Evolutionary conservation across 2,888 invertebrate genomes (phyloP), one percentile per base, ranked within the genome.

Genomic region (Trissonchulus sp.): DNA sequence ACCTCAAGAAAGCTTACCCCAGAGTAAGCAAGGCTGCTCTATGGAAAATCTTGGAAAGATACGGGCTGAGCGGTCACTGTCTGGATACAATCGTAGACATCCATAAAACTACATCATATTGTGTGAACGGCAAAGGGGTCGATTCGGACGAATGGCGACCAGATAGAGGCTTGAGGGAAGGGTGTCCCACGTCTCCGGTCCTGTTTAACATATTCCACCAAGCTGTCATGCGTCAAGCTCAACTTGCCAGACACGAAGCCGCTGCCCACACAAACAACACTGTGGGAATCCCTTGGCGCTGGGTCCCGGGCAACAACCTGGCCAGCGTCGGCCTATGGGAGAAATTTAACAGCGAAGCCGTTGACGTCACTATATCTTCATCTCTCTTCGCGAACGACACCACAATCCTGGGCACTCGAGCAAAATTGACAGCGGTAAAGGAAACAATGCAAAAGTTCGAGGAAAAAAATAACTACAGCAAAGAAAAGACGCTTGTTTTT

Each of bases 191-290:
- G 60, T 60, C 60, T 23, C 60, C n/a, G 18, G 60, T 60, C 18
- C 60, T 60, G 60, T 60, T 60, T n/a, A 60, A 60, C 60, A 60
- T 60, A 60, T 60, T 60, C n/a, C 60, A 60, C n/a, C 60, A 60
- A n/a, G n/a, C 60, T 60, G 60, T 60, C 60, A 60, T 60, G 60
- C 18, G 60, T 18, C 18, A 23, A 23, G 60, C 60, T 23, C 18
- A 60, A n/a, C 18, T 23, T 60, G 60, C 18, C 18, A 60, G 60
- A 60, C 18, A n/a, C 60, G 60, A 18, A 60, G 60, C 60, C 18
- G 60, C 60, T 23, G 60, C 60, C 18, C n/a, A 18, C 18, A 23
- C n/a, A n/a, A n/a, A n/a, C 18, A 60, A 60, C 18, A 23, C 60
- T 18, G n/a, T 60, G 60, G n/a, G 60, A 23, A n/a, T 60, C n/a